Conservation (phyloP, 2,797 vertebrate species). For the Danio kyathit region DNA sequence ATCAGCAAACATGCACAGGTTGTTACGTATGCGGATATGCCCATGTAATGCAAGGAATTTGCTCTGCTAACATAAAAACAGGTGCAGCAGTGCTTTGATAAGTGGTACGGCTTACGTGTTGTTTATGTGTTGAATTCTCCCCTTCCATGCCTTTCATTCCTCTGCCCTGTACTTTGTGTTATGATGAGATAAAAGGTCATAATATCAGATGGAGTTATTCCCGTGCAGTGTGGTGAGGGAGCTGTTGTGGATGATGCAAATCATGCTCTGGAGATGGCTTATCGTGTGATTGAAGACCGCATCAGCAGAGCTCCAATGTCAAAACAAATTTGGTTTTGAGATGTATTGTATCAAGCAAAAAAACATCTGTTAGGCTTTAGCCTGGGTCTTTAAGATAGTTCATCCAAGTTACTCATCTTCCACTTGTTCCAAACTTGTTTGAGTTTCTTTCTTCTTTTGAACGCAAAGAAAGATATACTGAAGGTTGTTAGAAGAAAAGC, state of each 20-base stretch:
- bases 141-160: conserved; percentile 4
- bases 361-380: background rate
- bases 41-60: conserved; percentile 47
- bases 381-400: background rate
- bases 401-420: no score
- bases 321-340: background rate
- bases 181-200: conserved; percentile 13
- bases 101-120: conserved; percentile 4
- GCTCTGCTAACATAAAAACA: conserved; percentile 54
- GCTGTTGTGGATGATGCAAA: background rate
- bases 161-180: conserved; percentile 28
- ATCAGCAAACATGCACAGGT: conserved; percentile 37
- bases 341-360: background rate
- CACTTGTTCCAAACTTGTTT: no score
- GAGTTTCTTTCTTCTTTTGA: no score
- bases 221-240: background rate
- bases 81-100: conserved; percentile 63
- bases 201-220: conserved; percentile 22
- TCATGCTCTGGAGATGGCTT: background rate
- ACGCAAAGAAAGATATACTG: no score
- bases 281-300: background rate
- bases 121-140: background rate
- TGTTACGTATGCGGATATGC: conserved; percentile 60
- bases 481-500: no score
- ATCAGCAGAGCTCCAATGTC: background rate